Percentiles rank a stretch among this genome's conserved stretches.
phyloP scores from a whole-genome alignment of 1,140 invertebrate species.

The Eciton burchellii region DNA sequence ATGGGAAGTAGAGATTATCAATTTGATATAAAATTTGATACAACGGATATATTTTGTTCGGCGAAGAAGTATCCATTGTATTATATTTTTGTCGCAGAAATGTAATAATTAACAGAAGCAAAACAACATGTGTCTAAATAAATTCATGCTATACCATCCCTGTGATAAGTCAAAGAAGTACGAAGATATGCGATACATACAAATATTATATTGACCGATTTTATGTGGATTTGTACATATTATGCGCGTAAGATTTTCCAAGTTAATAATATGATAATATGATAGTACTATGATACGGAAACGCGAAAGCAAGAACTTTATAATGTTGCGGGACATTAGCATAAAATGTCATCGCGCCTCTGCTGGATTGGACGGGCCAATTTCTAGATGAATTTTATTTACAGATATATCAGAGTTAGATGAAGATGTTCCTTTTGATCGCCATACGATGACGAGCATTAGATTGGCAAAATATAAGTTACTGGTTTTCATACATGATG shows the following conservation, averaged over 20 bases:
- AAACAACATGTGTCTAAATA: not conserved
- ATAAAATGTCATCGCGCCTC: not conserved
- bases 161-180: not conserved
- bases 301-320: not conserved
- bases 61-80: no score
- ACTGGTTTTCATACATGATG: not conserved
- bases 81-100: not conserved
- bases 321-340: not conserved
- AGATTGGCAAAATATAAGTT: not conserved
- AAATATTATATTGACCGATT: constrained; percentile 5
- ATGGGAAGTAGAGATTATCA: not conserved
- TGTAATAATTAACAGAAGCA: not conserved
- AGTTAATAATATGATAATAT: no score
- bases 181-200: not conserved
- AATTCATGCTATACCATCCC: not conserved
- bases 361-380: not conserved
- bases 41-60: no score
- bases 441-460: not conserved
- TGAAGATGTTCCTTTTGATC: not conserved
- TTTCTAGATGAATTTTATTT: not conserved
- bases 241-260: no score
- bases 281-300: no score
- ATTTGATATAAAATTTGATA: no score
- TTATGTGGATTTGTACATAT: not conserved
- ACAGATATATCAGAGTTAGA: not conserved